Conservation (phyloP, 2,888 invertebrate species). For the Rhagium mordax region DNA sequence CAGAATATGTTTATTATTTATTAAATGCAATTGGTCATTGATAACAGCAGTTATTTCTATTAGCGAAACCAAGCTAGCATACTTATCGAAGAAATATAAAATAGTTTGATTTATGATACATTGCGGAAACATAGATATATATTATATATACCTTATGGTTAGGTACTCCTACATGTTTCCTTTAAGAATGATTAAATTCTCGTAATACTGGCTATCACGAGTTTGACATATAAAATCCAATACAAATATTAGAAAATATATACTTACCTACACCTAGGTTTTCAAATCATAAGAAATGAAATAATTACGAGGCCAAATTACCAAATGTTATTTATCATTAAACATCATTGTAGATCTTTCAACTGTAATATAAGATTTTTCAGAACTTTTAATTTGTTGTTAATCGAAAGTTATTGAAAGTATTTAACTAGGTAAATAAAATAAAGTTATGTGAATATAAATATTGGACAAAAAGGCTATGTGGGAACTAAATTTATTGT, state of each 20-base stretch:
- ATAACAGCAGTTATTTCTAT: background rate
- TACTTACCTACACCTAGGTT: background rate
- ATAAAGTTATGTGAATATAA: conserved; percentile 21
- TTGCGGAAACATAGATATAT: background rate
- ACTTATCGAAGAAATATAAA: background rate
- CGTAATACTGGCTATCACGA: background rate
- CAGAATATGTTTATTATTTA: no score
- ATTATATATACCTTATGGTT: background rate
- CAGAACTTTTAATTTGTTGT: background rate
- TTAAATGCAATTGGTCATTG: no score
- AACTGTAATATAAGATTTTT: no score
- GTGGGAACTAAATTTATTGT: conserved; percentile 22
- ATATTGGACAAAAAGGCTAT: background rate
- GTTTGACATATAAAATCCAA: background rate
- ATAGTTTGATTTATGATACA: background rate
- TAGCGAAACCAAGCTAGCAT: background rate
- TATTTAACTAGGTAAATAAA: background rate
- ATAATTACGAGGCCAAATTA: background rate
- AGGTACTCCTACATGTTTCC: background rate
- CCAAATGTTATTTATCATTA: background rate
- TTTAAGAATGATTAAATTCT: background rate
- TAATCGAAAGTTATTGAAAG: conserved; percentile 27
- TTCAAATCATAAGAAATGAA: background rate
- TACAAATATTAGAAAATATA: background rate
- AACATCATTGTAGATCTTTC: no score